Evolutionary conservation across 2,888 invertebrate species (phyloP), one percentile per base, ranked within the genome.

Genomic region (Pilophorus perplexus): DNA sequence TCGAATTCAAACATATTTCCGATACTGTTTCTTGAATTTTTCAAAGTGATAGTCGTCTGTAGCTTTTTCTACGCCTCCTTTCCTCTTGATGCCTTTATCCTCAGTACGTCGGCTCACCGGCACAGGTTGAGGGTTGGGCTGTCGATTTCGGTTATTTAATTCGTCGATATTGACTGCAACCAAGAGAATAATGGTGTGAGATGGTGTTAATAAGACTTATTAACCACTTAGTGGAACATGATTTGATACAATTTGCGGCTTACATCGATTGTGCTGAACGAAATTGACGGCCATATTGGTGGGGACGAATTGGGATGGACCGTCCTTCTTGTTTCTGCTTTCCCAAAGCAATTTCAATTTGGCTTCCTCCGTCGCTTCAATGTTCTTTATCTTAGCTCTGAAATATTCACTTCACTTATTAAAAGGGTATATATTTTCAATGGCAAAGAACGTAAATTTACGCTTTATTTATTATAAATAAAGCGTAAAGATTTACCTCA

Each of bases 211-310:
- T n/a, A n/a, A n/a, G n/a, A n/a, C n/a, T n/a, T n/a, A n/a, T n/a
- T n/a, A n/a, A n/a, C n/a, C n/a, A n/a, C n/a, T n/a, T n/a, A n/a
- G n/a, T n/a, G n/a, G n/a, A n/a, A n/a, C n/a, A n/a, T n/a, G n/a
- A n/a, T n/a, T n/a, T n/a, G n/a, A n/a, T n/a, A n/a, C n/a, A n/a
- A n/a, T n/a, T n/a, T n/a, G 33, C 12, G 48, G 79, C 84, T 83
- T 81, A 90, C 90, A 96, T 83, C 95, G 83, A 78, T 95, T 95
- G 76, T 97, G 96, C 74, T 97, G 96, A 37, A 94, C 93, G 81
- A 97, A 98, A 79, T 97, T 97, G 0, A 96, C 96, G 10, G 97
- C 96, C 90, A 97, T 93, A 76, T 98, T 97, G 14, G 93, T 93
- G 0, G 97, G 97, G 0, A 97, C 96, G 83, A 97, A 96, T 72